Conservation (phyloP, 2,797 vertebrate species). For the Rhinichthys osculus region DNA sequence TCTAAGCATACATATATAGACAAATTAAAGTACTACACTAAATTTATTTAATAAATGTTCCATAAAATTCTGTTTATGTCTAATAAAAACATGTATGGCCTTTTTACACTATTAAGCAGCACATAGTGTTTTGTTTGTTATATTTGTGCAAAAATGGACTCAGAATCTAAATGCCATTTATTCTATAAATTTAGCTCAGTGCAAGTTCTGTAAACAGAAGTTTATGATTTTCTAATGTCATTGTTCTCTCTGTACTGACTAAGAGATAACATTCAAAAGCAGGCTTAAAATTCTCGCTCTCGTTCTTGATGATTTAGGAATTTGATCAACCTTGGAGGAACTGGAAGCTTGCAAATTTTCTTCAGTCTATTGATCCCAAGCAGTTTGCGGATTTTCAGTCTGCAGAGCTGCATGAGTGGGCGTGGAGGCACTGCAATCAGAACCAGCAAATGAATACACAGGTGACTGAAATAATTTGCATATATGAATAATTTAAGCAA, state of each 20-base stretch:
- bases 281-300: constrained; percentile 1
- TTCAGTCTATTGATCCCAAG: constrained; percentile 79
- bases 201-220: not conserved
- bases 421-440: constrained; percentile 83
- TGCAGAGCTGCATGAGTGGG: constrained; percentile 83
- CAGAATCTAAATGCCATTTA: not conserved
- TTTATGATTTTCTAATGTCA: not conserved
- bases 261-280: not conserved
- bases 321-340: constrained; percentile 79
- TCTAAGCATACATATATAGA: constrained; percentile 14
- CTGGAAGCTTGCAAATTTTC: constrained; percentile 77
- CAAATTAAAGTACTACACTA: not conserved
- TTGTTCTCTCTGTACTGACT: not conserved
- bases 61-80: not conserved
- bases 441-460: constrained; percentile 3
- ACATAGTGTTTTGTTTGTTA: not conserved
- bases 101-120: not conserved
- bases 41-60: constrained; percentile 4
- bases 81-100: not conserved
- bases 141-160: not conserved
- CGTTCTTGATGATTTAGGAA: constrained; percentile 71
- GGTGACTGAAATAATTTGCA: constrained; percentile 17
- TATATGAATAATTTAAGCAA: constrained; percentile 21
- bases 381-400: constrained; percentile 78
- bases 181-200: not conserved